Percentiles rank a stretch among this genome's conserved stretches.
phyloP scores from a whole-genome alignment of 1,140 invertebrate genomes.

The Apis florea region DNA sequence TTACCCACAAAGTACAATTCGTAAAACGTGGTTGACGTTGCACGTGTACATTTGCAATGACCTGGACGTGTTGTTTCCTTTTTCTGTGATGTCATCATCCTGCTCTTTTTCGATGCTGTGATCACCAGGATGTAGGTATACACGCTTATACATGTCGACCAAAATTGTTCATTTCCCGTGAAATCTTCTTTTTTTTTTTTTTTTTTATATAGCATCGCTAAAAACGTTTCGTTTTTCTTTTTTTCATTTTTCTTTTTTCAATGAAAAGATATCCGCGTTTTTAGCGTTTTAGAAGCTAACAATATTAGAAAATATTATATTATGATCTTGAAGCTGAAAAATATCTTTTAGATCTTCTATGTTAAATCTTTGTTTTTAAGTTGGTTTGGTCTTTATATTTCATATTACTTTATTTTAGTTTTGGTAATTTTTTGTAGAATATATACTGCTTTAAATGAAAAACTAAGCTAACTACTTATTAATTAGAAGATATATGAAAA shows the following conservation, averaged over 20 bases:
- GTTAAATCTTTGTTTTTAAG: no score
- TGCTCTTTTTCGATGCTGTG: conserved; percentile 52
- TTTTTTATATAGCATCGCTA: conserved; percentile 11
- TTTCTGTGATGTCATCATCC: conserved; percentile 55
- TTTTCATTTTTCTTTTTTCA: no score
- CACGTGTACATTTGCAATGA: conserved; percentile 18
- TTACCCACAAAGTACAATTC: conserved; percentile 21
- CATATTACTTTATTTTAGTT: no score
- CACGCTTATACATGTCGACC: not conserved
- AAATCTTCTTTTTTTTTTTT: not conserved
- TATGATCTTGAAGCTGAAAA: no score
- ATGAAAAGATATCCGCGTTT: not conserved
- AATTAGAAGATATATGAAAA: no score
- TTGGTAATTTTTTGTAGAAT: no score
- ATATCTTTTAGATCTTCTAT: no score
- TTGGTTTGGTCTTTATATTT: no score
- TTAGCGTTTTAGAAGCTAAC: not conserved
- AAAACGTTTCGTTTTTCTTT: not conserved
- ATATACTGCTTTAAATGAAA: no score
- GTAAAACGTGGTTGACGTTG: conserved; percentile 2
- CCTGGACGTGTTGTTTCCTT: conserved; percentile 21
- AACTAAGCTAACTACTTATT: no score
- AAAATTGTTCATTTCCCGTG: conserved; percentile 40
- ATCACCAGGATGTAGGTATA: conserved; percentile 27
- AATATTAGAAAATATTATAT: not conserved